Evolutionary conservation across 2,797 vertebrate genomes (phyloP).

Genomic region (Apogon hyalosoma): DNA sequence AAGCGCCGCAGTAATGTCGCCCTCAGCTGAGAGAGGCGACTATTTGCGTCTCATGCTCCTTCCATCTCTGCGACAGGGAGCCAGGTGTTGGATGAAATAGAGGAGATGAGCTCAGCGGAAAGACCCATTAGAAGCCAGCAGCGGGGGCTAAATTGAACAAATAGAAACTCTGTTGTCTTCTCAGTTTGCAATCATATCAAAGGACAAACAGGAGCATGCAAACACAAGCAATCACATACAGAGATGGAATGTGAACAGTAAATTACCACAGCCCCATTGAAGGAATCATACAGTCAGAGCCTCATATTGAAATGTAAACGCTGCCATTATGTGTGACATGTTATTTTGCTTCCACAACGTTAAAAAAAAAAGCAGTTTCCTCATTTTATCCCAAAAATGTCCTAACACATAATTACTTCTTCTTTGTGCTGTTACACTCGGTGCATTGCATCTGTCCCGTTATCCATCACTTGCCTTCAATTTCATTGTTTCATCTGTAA

Average conservation of each 20-base stretch:
- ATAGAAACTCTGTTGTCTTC: constrained; percentile 61
- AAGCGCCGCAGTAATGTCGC: constrained; percentile 23
- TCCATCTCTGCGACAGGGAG: constrained; percentile 52
- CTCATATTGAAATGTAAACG: not conserved
- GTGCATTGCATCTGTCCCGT: not conserved
- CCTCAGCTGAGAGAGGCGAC: constrained; percentile 16
- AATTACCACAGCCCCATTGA: constrained; percentile 8
- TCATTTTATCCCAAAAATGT: not conserved
- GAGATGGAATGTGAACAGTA: not conserved
- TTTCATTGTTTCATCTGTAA: constrained; percentile 29
- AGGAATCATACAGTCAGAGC: not conserved
- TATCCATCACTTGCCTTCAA: constrained; percentile 2
- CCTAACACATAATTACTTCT: not conserved
- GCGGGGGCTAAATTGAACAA: constrained; percentile 62
- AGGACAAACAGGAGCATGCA: constrained; percentile 34
- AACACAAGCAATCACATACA: constrained; percentile 10
- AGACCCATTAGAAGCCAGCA: constrained; percentile 64
- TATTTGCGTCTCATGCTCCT: constrained; percentile 21
- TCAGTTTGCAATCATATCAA: constrained; percentile 42
- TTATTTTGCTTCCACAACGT: not conserved
- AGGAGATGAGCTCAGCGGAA: constrained; percentile 69
- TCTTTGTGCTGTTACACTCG: not conserved
- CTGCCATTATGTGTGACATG: not conserved
- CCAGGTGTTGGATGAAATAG: constrained; percentile 72
- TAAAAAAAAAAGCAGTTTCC: not conserved